These are phyloP conservation scores for Hydropsyche tenuis DNA, from an alignment of 1,140 invertebrate genomes.

Conservation along the genomic window DNA sequence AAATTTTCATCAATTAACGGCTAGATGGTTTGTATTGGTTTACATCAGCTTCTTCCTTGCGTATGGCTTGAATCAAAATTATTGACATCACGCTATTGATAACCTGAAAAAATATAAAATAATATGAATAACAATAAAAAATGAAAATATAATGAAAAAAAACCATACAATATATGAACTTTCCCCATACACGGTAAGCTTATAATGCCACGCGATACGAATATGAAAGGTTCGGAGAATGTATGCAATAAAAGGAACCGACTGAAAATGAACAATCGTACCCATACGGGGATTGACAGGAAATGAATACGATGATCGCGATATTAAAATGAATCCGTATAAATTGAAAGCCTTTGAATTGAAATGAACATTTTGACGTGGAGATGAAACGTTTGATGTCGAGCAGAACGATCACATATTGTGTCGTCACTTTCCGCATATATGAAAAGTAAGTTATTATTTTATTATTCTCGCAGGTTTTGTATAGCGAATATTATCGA, in stretches of 20 bases:
- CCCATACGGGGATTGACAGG: conserved; percentile 4
- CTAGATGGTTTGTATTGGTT: neutral
- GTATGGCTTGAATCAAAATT: conserved; percentile 72
- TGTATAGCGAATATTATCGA: neutral
- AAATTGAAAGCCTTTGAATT: conserved; percentile 43
- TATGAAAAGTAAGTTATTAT: too few relatives aligned
- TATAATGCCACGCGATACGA: neutral
- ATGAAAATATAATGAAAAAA: neutral
- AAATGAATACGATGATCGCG: conserved; percentile 42
- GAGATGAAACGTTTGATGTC: conserved; percentile 40
- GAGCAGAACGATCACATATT: conserved; percentile 16
- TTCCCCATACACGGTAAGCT: neutral
- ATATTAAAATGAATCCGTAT: conserved; percentile 45
- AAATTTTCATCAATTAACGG: too few relatives aligned
- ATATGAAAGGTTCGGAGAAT: conserved; percentile 31
- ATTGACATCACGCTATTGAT: conserved; percentile 71
- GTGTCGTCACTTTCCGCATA: neutral
- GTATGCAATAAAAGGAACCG: conserved; percentile 8
- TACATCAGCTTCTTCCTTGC: conserved; percentile 64
- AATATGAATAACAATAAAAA: conserved; percentile 43
- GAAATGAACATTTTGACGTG: conserved; percentile 40
- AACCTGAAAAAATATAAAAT: conserved; percentile 62
- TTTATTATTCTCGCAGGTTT: too few relatives aligned
- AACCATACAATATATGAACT: conserved; percentile 37
- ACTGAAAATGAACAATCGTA: conserved; percentile 23